phyloP scores from a whole-genome alignment of 2,797 vertebrate genomes.

The Sternarchorhynchus goeldii region DNA sequence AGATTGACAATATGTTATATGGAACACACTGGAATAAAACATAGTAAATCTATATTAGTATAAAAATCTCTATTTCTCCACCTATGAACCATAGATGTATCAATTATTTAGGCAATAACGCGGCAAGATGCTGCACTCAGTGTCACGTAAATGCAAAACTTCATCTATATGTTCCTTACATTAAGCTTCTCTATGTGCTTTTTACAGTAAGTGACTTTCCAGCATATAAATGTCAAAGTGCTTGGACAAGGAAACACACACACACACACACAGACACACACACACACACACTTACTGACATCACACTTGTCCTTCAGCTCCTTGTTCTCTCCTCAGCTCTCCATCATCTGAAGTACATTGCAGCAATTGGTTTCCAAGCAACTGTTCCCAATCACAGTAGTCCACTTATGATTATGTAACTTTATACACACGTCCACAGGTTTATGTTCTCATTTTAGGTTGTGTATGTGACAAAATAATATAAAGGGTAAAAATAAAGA shows the following conservation, averaged over 20 bases:
- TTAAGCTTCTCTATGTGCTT: not conserved
- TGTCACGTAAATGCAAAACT: not conserved
- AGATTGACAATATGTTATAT: too few species aligned
- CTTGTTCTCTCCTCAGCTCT: slow-evolving; percentile 37
- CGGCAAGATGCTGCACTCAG: not conserved
- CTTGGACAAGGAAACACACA: slow-evolving; percentile 45
- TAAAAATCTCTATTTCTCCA: too few species aligned
- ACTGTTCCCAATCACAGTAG: slow-evolving; percentile 50
- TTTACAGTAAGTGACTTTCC: slow-evolving; percentile 22
- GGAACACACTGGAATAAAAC: too few species aligned
- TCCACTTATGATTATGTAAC: slow-evolving; percentile 15
- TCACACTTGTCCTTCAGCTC: slow-evolving; percentile 47
- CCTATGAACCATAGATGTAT: too few species aligned
- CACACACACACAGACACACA: not conserved
- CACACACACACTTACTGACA: slow-evolving; percentile 44
- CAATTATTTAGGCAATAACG: not conserved
- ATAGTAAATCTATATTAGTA: too few species aligned
- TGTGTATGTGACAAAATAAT: too few species aligned
- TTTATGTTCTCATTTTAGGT: not conserved
- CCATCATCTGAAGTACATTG: slow-evolving; percentile 54
- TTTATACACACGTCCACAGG: not conserved
- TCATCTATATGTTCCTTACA: too few species aligned
- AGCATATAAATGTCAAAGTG: slow-evolving; percentile 29
- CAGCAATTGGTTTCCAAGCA: slow-evolving; percentile 58
- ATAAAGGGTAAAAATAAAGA: too few species aligned